These are phyloP conservation scores for Polymixis lichenea DNA, from an alignment of 2,888 invertebrate genomes.

Conservation along the genomic window DNA sequence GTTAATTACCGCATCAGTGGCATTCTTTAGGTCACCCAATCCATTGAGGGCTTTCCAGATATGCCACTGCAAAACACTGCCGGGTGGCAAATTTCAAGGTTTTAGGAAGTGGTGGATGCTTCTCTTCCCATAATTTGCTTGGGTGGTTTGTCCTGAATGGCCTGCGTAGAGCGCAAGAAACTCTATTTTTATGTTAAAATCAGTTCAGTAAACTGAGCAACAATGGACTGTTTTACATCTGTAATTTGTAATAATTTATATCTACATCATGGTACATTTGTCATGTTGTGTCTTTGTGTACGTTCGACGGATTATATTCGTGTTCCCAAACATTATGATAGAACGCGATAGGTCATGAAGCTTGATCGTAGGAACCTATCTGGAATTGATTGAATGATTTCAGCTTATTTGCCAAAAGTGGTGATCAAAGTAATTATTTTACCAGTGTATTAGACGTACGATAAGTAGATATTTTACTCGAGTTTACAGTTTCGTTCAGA, in stretches of 20 bases:
- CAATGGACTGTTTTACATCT: background rate
- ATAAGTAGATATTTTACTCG: no score
- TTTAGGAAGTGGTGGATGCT: no score
- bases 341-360: slow-evolving; percentile 46
- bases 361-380: background rate
- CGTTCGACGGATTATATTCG: slow-evolving; percentile 18
- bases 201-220: background rate
- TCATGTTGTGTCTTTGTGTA: background rate
- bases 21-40: no score
- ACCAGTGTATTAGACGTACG: background rate
- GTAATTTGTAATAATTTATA: background rate
- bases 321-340: slow-evolving; percentile 17
- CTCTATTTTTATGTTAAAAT: background rate
- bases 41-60: no score
- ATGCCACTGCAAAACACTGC: no score
- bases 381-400: slow-evolving; percentile 14
- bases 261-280: background rate
- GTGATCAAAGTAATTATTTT: background rate
- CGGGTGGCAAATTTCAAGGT: no score
- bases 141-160: no score
- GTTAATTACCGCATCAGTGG: no score
- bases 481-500: background rate
- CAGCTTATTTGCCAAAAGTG: slow-evolving; percentile 7
- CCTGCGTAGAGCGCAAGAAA: no score
- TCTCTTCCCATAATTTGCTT: no score